Base-by-base conservation (phyloP, 2,888 invertebrate species). In the Crematogaster levior region DNA sequence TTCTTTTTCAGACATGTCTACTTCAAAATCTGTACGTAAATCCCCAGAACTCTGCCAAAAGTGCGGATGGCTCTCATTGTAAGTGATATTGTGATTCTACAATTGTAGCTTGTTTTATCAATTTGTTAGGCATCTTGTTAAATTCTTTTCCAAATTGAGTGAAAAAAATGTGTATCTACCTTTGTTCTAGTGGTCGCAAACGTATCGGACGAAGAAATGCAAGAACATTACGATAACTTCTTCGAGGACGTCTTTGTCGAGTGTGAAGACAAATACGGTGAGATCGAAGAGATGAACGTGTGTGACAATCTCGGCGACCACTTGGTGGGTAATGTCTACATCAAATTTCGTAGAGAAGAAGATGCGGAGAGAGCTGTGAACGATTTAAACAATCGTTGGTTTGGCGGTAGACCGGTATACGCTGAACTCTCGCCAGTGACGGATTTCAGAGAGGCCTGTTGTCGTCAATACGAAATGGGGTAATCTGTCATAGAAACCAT, bases 281-380 rank as follows among this genome's bases (percentile, higher is more conserved):
- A 99, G 95, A 99, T 99, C 92, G 99, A 99, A 95, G 99, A 99
- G 95, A 99, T 99, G 99, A 99, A 99, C 95, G 99, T 99, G 2
- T 99, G 99, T 95, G 99, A 99, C 95, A 99, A 99, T 95, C 96
- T 99, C 84, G 99, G 99, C 3, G 99, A 99, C 94, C 99, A 99
- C 94, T 96, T 99, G 88, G 99, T 99, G 56, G 99, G 99, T 81
- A 99, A 99, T 96, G 99, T 99, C 77, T 99, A 99, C 95, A 99
- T 99, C 86, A 99, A 99, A 97, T 99, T 99, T 94, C 97, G 99
- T 24, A 97, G 98, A 88, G 99, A 99, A 95, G 99, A 99, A 93
- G 99, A 99, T 95, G 99, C 99, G 0, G 99, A 99, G 94, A 98
- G 98, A 93, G 99, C 99, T 7, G 99, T 99, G 0, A 98, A 97